phyloP scores from a whole-genome alignment of 2,113 vertebrate genomes.

The Hipposideros armiger region DNA sequence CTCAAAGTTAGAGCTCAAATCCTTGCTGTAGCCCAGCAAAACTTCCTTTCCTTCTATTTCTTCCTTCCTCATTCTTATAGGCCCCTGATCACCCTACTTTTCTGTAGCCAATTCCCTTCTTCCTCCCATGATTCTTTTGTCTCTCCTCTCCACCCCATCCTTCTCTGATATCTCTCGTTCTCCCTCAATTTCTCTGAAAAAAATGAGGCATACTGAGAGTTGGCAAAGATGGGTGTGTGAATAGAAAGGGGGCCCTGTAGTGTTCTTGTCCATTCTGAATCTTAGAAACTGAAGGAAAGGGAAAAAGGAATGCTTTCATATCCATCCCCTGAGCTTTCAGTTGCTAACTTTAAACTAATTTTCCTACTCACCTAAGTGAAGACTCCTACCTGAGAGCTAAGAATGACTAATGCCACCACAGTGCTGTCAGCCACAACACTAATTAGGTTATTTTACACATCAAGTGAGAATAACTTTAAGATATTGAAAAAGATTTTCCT shows the following conservation, averaged over 20 bases:
- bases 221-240: background rate
- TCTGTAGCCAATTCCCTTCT: too few species aligned
- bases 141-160: background rate
- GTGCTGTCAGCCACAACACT: background rate
- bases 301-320: background rate
- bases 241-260: background rate
- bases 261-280: background rate
- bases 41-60: background rate
- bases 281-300: background rate
- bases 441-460: background rate
- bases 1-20: background rate
- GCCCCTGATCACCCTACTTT: background rate
- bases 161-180: background rate
- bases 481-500: background rate
- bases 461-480: conserved; percentile 1
- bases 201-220: background rate
- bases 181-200: background rate
- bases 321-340: background rate
- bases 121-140: background rate
- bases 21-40: background rate
- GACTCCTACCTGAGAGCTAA: background rate
- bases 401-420: background rate
- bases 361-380: background rate
- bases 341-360: background rate
- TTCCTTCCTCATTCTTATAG: background rate